Percentiles rank a stretch among this genome's conserved stretches.
These are phyloP conservation scores for Apodemia mormo DNA, from an alignment of 2,888 invertebrate species.

Conservation along the genomic window DNA sequence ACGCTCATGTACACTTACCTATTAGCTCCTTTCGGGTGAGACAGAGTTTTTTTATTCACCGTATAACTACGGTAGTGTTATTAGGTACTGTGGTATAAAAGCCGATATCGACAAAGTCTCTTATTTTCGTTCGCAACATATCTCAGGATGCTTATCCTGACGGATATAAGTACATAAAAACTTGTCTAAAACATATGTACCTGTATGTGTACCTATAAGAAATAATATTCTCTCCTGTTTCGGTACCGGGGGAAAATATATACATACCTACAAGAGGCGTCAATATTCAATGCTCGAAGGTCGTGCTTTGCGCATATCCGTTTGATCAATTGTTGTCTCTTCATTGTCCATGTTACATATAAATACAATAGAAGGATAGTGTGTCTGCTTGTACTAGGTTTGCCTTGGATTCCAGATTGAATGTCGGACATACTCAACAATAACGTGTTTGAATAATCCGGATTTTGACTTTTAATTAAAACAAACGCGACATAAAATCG, in stretches of 20 bases:
- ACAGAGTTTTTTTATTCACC: too few species aligned
- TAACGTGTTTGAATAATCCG: not conserved
- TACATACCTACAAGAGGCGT: not conserved
- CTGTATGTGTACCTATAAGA: too few species aligned
- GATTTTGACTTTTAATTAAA: not conserved
- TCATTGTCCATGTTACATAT: not conserved
- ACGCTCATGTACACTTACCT: too few species aligned
- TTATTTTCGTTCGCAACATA: too few species aligned
- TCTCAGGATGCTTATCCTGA: too few species aligned
- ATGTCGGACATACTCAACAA: not conserved
- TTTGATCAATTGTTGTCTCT: constrained; percentile 5
- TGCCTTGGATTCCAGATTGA: not conserved
- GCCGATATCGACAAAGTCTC: too few species aligned
- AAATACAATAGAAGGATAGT: not conserved
- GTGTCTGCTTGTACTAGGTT: not conserved
- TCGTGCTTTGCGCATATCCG: constrained; percentile 5
- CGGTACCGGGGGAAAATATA: not conserved
- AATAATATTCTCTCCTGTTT: not conserved
- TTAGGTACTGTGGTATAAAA: too few species aligned
- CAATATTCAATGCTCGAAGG: constrained; percentile 3
- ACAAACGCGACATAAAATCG: not conserved
- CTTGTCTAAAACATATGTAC: too few species aligned
- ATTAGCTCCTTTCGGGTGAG: too few species aligned
- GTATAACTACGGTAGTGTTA: too few species aligned
- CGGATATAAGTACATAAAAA: too few species aligned